Evolutionary conservation across 2,797 vertebrate genomes (phyloP).

Genomic region (Aotus griseimembra): DNA sequence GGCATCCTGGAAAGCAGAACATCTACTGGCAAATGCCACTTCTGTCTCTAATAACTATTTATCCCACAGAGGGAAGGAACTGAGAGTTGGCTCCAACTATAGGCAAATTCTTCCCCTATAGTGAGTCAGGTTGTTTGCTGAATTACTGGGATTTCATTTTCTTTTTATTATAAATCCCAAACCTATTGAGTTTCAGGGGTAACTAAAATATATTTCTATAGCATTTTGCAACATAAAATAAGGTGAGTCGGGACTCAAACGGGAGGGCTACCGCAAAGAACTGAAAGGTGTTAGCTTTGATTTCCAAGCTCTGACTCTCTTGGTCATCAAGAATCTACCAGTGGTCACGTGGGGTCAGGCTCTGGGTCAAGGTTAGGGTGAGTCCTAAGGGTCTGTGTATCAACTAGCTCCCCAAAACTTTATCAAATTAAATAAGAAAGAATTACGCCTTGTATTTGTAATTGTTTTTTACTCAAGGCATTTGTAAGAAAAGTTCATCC

Average conservation of each 20-base stretch:
- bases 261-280: background rate
- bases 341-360: background rate
- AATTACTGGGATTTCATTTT: constrained; percentile 36
- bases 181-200: background rate
- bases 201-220: constrained; percentile 29
- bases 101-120: background rate
- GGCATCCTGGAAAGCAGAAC: background rate
- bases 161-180: constrained; percentile 26
- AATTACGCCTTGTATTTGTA: background rate
- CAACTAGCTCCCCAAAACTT: background rate
- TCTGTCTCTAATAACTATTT: constrained; percentile 7
- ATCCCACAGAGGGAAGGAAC: background rate
- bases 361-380: background rate
- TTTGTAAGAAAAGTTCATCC: background rate
- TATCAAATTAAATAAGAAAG: background rate
- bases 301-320: background rate
- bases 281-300: background rate
- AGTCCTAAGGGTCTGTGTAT: background rate
- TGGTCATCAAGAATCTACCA: background rate
- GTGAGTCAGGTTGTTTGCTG: background rate
- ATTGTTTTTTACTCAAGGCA: background rate
- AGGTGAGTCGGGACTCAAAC: background rate
- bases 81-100: background rate
- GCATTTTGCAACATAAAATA: background rate
- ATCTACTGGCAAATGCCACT: background rate